Base-by-base conservation (phyloP, 2,888 invertebrate genomes). In the Notodonta dromedarius region DNA sequence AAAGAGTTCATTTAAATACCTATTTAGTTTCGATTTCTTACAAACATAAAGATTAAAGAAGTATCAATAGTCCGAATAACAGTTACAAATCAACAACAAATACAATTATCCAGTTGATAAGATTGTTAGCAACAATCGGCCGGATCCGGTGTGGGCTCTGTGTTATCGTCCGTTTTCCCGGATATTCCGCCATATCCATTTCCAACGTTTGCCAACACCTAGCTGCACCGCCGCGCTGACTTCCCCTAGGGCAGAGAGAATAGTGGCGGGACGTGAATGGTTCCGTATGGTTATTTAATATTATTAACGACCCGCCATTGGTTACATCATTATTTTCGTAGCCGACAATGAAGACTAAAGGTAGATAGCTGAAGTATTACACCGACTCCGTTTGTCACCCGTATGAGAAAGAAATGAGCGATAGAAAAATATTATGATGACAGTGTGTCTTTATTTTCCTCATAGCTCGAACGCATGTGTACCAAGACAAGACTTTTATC, bases 101-200 rank as follows among this genome's bases (percentile, higher is more conserved):
- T 39, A 39, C 54, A 54, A 54, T 54, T 7, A 39, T 40, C 32
- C 12, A 32, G 52, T 57, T 48, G 40, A 65, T 69, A 48, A 60
- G 56, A 40, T 13, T 46, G 55, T 14, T 12, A 40, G 42, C 42
- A 50, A 52, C 56, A 53, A 24, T 53, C 8, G 50, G 2, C n/a
- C 40, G 12, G 54, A 32, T 44, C 39, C 35, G 42, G 39, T 12
- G 32, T 12, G 16, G 52, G 56, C 48, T 60, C 60, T 42, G 46
- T 60, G 69, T 63, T 77, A 77, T 79, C 73, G 67, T 35, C 35
- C 3, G 63, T 67, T 64, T 76, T 76, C 75, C 77, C 74, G 81
- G 81, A 82, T 69, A 66, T 72, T 65, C 62, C 62, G 72, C 74
- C 74, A 79, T 76, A 73, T 71, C 60, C 65, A 78, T 73, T 79